phyloP scores from a whole-genome alignment of 2,888 invertebrate species.

The Microctonus hyperodae region DNA sequence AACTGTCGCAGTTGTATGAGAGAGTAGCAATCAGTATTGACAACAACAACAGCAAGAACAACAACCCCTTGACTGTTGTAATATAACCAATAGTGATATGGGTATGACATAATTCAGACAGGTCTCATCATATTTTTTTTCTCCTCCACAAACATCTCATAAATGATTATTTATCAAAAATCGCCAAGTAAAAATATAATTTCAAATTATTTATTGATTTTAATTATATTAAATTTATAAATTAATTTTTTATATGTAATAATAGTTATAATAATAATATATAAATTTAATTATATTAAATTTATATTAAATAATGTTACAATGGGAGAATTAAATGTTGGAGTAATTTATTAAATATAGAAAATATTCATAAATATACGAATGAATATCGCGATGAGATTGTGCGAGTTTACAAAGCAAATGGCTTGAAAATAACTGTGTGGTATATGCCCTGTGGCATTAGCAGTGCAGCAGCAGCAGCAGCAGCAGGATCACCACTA shows the following conservation, averaged over 20 bases:
- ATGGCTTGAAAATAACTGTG: constrained; percentile 63
- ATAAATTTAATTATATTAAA: no score
- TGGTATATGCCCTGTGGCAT: constrained; percentile 53
- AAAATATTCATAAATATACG: neutral
- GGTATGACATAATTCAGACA: neutral
- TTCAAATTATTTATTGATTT: no score
- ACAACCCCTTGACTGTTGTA: constrained; percentile 47
- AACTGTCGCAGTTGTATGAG: constrained; percentile 22
- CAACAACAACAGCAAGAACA: constrained; percentile 41
- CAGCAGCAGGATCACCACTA: no score
- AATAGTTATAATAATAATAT: no score
- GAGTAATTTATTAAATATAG: neutral
- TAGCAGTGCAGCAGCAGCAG: no score
- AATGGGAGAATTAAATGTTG: no score
- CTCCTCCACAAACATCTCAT: neutral
- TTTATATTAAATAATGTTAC: no score
- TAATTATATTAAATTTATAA: no score
- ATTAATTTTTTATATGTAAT: no score
- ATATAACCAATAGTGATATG: constrained; percentile 38
- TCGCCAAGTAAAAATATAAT: no score
- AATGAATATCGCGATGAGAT: constrained; percentile 49
- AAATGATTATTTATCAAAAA: no score
- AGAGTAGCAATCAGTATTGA: constrained; percentile 41
- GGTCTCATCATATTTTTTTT: neutral
- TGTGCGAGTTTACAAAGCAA: constrained; percentile 62